Evolutionary conservation across 2,888 invertebrate species (phyloP).

Genomic region (Eupithecia centaureata): DNA sequence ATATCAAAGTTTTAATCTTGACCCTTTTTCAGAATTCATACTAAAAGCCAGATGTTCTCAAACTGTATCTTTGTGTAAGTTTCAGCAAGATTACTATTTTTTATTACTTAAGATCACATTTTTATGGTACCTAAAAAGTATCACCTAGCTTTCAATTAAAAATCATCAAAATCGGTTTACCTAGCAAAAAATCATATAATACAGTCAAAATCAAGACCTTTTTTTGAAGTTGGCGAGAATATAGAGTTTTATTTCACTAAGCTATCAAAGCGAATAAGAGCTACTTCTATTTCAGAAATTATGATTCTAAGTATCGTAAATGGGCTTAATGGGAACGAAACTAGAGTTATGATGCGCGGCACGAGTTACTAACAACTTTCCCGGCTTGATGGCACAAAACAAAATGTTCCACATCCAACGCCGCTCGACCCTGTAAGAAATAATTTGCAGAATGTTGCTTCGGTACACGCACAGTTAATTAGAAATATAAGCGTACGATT

Average conservation of each 20-base stretch:
- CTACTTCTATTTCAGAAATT: conserved; percentile 39
- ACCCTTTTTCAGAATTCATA: too few species aligned
- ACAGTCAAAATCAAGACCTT: too few species aligned
- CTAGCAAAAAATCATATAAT: too few species aligned
- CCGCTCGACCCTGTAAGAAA: conserved; percentile 43
- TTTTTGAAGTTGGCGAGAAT: too few species aligned
- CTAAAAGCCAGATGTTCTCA: too few species aligned
- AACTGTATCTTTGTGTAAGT: too few species aligned
- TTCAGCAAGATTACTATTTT: too few species aligned
- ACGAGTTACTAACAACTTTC: conserved; percentile 54
- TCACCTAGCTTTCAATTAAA: too few species aligned
- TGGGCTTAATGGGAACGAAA: conserved; percentile 40
- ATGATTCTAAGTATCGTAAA: conserved; percentile 39
- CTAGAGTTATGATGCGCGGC: conserved; percentile 51
- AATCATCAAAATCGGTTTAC: too few species aligned
- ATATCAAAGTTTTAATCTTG: too few species aligned
- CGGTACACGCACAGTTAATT: conserved; percentile 18
- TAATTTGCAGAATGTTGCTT: conserved; percentile 42
- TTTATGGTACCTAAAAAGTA: too few species aligned
- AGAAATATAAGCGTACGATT: not conserved
- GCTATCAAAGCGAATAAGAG: conserved; percentile 14
- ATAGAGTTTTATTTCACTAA: not conserved
- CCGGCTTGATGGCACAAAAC: conserved; percentile 51
- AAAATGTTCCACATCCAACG: conserved; percentile 41
- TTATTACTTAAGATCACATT: too few species aligned